Percentiles rank a stretch among this genome's conserved stretches.
Evolutionary conservation across 2,797 vertebrate species (phyloP).

Genomic region (Sebastes hubbsi): DNA sequence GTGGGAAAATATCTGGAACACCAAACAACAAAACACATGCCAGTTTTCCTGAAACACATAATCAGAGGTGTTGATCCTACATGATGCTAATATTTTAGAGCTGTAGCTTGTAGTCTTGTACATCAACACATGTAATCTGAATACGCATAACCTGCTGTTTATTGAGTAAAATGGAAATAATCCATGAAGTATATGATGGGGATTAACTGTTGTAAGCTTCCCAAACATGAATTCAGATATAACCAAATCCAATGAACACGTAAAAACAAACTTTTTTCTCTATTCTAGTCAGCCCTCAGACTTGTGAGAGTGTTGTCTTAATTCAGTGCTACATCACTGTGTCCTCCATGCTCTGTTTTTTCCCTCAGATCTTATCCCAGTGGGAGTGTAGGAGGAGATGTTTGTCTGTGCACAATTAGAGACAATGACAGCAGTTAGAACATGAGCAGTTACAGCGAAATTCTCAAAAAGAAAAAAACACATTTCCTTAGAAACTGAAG

Average conservation of each 20-base stretch:
- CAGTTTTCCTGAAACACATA: no score
- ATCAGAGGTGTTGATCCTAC: no score
- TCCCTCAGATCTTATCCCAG: not conserved
- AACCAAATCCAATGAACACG: not conserved
- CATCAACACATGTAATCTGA: not conserved
- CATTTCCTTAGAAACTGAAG: conserved; percentile 15
- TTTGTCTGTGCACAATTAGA: conserved; percentile 24
- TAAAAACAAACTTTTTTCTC: not conserved
- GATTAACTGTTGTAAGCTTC: not conserved
- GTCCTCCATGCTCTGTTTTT: not conserved
- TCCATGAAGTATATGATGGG: not conserved
- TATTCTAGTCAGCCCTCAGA: not conserved
- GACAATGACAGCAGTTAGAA: conserved; percentile 6
- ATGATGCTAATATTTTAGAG: not conserved
- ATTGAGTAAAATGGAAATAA: not conserved
- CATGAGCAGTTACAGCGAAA: not conserved
- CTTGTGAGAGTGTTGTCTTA: not conserved
- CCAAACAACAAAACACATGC: no score
- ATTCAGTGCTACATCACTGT: not conserved
- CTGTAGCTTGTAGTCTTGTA: not conserved
- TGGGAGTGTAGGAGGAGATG: conserved; percentile 20
- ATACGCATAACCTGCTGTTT: not conserved
- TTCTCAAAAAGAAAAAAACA: not conserved
- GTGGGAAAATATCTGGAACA: no score
- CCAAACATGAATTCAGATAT: not conserved